Percentiles rank a stretch among this genome's conserved stretches.
Conservation (phyloP, 2,888 invertebrate species). For the Metallyticus violacea region DNA sequence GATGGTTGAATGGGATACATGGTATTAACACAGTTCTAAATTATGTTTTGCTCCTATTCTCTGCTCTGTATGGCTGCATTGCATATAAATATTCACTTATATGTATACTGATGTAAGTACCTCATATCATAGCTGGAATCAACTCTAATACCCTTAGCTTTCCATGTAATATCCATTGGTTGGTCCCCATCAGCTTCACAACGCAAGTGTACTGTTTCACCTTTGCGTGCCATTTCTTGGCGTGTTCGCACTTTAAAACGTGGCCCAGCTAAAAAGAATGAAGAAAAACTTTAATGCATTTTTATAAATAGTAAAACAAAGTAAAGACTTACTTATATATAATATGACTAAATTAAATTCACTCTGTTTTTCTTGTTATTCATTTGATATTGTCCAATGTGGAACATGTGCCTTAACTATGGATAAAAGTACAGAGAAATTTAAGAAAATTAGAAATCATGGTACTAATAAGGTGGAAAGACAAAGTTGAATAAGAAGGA, state of each 20-base stretch:
- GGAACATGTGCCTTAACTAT: too few species aligned
- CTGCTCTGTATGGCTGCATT: too few species aligned
- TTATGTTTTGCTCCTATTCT: not conserved
- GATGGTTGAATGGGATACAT: too few species aligned
- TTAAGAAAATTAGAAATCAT: too few species aligned
- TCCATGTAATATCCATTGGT: slow-evolving; percentile 55
- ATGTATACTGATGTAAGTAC: not conserved
- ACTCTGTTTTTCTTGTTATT: too few species aligned
- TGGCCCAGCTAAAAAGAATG: slow-evolving; percentile 49
- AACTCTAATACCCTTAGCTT: slow-evolving; percentile 34
- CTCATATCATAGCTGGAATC: slow-evolving; percentile 22
- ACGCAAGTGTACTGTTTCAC: slow-evolving; percentile 51
- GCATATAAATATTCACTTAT: not conserved
- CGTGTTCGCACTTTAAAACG: slow-evolving; percentile 50
- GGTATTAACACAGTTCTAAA: too few species aligned
- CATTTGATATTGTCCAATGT: too few species aligned
- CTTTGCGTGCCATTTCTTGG: slow-evolving; percentile 52
- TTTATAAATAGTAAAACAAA: not conserved
- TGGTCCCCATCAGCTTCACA: slow-evolving; percentile 56
- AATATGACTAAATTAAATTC: too few species aligned
- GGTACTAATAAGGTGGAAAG: too few species aligned
- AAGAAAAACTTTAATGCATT: not conserved
- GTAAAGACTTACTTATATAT: too few species aligned
- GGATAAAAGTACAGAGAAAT: too few species aligned
- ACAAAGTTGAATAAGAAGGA: too few species aligned